These are phyloP conservation scores for Engystomops pustulosus DNA, from an alignment of 2,113 vertebrate genomes.

Conservation along the genomic window DNA sequence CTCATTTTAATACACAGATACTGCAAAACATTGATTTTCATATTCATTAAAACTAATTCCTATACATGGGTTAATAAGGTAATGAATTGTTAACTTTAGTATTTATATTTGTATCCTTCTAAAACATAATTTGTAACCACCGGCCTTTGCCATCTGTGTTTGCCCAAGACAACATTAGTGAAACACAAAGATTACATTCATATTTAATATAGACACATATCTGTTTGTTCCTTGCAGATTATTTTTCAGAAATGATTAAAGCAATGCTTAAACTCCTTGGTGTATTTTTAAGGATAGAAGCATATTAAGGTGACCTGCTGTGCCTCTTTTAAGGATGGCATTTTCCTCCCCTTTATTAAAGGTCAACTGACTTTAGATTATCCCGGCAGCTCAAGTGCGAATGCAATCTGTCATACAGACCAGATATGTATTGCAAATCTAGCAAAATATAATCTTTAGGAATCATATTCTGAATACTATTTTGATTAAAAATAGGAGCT, in stretches of 20 bases:
- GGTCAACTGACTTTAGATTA: slow-evolving; percentile 78
- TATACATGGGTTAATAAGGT: neutral
- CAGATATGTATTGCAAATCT: slow-evolving; percentile 80
- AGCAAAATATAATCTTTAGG: slow-evolving; percentile 80
- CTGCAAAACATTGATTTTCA: neutral
- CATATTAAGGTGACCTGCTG: slow-evolving; percentile 63
- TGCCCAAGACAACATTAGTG: slow-evolving; percentile 36
- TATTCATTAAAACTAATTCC: neutral
- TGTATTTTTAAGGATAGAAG: slow-evolving; percentile 53
- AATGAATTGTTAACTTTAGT: neutral
- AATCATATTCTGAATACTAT: slow-evolving; percentile 85
- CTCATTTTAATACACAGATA: neutral
- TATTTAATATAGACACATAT: slow-evolving; percentile 38
- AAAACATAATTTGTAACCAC: slow-evolving; percentile 11
- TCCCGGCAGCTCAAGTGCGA: slow-evolving; percentile 68
- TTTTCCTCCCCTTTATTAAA: slow-evolving; percentile 72
- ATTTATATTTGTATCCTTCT: neutral
- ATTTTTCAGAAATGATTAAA: slow-evolving; percentile 52
- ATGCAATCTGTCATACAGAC: slow-evolving; percentile 75
- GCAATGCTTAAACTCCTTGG: slow-evolving; percentile 46
- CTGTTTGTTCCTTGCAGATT: slow-evolving; percentile 49
- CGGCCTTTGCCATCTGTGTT: slow-evolving; percentile 32
- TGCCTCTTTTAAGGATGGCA: slow-evolving; percentile 63
- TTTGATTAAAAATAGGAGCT: slow-evolving; percentile 81
- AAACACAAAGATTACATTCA: slow-evolving; percentile 43